Percentiles rank a stretch among this genome's conserved stretches.
Conservation (phyloP, 2,797 vertebrate species). For the Psittacula derbiana region DNA sequence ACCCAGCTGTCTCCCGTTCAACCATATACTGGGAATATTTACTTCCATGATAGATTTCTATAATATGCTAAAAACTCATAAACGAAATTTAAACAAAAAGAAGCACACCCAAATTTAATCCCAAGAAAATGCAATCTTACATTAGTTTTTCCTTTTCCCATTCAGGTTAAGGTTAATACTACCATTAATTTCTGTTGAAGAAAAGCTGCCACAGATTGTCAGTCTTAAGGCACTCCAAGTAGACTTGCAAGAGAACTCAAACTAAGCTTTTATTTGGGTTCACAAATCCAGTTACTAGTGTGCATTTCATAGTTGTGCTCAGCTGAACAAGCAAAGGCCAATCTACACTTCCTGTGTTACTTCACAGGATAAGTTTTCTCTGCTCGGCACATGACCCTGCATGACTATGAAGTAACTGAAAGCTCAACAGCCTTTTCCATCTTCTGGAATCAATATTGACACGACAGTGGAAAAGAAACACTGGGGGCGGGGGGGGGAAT, state of each 20-base stretch:
- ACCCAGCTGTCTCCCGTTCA: conserved; percentile 55
- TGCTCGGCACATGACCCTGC: neutral
- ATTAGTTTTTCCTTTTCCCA: neutral
- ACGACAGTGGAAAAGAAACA: neutral
- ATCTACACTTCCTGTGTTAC: neutral
- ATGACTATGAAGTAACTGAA: neutral
- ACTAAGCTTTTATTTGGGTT: neutral
- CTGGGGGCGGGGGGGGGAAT: fast-evolving
- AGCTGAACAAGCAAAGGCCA: neutral
- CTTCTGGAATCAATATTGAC: neutral
- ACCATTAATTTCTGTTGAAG: neutral
- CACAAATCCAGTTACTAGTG: neutral
- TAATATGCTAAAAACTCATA: neutral
- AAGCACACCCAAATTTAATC: neutral
- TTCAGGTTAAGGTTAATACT: neutral
- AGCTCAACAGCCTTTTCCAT: neutral
- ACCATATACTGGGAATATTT: neutral
- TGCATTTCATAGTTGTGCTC: neutral
- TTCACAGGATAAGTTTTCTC: neutral
- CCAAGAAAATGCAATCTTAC: neutral
- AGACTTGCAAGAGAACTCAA: neutral
- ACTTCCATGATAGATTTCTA: neutral
- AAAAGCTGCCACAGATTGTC: neutral
- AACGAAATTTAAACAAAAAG: neutral
- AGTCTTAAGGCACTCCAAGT: neutral